These are phyloP conservation scores for Parapristionchus giblindavisi DNA, from an alignment of 2,888 invertebrate genomes.

Conservation along the genomic window DNA sequence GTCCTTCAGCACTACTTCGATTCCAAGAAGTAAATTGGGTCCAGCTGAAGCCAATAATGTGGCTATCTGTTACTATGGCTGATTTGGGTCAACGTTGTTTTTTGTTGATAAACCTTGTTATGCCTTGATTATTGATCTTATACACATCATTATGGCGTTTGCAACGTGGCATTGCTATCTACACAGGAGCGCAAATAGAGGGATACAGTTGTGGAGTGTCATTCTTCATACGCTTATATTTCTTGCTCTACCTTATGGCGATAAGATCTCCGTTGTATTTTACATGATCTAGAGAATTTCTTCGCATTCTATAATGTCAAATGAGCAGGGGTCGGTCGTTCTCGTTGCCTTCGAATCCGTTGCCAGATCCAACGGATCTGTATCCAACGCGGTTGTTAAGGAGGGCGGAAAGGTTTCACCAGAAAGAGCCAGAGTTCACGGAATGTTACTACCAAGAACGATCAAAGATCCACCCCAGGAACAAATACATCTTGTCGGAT, in stretches of 20 bases:
- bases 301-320: conserved; percentile 9
- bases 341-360: too few relatives aligned
- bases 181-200: background rate
- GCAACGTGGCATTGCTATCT: conserved; percentile 4
- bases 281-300: too few relatives aligned
- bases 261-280: conserved; percentile 20
- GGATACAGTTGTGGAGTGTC: too few relatives aligned
- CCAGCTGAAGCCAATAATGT: conserved; percentile 6
- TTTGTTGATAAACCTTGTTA: conserved; percentile 55
- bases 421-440: too few relatives aligned
- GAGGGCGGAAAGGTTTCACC: background rate
- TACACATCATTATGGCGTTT: background rate
- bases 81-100: conserved; percentile 42
- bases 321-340: too few relatives aligned
- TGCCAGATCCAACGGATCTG: background rate
- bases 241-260: too few relatives aligned
- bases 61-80: conserved; percentile 13
- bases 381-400: background rate
- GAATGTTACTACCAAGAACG: conserved; percentile 28
- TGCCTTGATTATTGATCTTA: conserved; percentile 23
- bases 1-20: conserved; percentile 93
- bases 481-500: conserved; percentile 52
- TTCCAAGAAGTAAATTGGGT: conserved; percentile 44
- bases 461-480: conserved; percentile 20
- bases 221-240: too few relatives aligned